Percentiles rank a stretch among this genome's conserved stretches.
phyloP scores from a whole-genome alignment of 1,140 invertebrate genomes.

The Drosophila chauvacae region DNA sequence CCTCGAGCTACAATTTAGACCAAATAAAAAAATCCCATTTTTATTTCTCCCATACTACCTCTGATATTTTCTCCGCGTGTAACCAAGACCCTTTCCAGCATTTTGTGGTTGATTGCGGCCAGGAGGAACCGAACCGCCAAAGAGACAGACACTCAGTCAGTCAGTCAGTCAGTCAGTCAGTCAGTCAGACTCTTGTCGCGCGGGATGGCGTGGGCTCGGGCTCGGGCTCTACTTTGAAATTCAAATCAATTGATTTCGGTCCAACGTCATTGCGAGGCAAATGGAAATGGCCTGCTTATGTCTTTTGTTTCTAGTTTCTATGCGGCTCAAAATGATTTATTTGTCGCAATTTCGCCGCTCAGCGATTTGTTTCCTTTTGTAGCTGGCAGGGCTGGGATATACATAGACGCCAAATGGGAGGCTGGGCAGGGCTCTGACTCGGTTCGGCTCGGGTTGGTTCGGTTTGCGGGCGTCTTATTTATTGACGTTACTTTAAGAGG shows the following conservation, averaged over 20 bases:
- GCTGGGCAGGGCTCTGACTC: not conserved
- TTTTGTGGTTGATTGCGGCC: slow-evolving; percentile 59
- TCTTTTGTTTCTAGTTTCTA: slow-evolving; percentile 73
- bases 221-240: slow-evolving; percentile 66
- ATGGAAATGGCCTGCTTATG: slow-evolving; percentile 82
- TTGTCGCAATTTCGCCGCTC: slow-evolving; percentile 80
- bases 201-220: not conserved
- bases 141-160: slow-evolving; percentile 10
- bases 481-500: slow-evolving; percentile 80
- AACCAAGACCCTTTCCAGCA: slow-evolving; percentile 16
- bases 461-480: slow-evolving; percentile 60
- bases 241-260: slow-evolving; percentile 81
- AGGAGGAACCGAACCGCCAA: slow-evolving; percentile 21
- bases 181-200: slow-evolving; percentile 6
- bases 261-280: slow-evolving; percentile 78
- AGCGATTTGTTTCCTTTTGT: slow-evolving; percentile 71
- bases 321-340: slow-evolving; percentile 81
- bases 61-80: slow-evolving; percentile 5
- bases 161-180: slow-evolving; percentile 4
- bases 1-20: not conserved
- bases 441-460: slow-evolving; percentile 1
- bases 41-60: not conserved
- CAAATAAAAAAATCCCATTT: not conserved
- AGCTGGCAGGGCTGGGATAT: slow-evolving; percentile 3
- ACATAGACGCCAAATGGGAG: slow-evolving; percentile 26